A percentile compares a stretch with the other conserved stretches of the same genome.
phyloP scores from a whole-genome alignment of 2,797 vertebrate species.

The Thunnus albacares region DNA sequence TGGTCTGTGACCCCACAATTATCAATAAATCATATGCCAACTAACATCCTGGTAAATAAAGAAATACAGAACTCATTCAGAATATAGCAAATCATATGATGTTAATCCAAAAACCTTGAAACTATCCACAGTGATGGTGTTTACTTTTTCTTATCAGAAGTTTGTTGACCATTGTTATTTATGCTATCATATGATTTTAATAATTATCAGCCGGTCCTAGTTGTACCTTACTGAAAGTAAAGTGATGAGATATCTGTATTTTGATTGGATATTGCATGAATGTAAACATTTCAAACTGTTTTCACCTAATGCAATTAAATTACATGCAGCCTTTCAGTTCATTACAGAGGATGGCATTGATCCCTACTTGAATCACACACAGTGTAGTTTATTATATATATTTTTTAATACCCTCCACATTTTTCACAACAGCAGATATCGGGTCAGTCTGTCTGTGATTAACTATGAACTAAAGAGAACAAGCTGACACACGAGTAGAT shows the following conservation, averaged over 20 bases:
- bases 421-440: slow-evolving; percentile 15
- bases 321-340: neutral
- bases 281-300: neutral
- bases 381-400: neutral
- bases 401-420: neutral
- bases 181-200: neutral
- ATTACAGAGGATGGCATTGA: neutral
- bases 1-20: neutral
- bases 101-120: neutral
- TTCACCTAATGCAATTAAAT: neutral
- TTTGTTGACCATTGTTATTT: neutral
- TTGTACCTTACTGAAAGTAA: neutral
- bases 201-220: neutral
- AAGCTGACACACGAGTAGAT: slow-evolving; percentile 43
- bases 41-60: neutral
- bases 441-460: slow-evolving; percentile 35
- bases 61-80: neutral
- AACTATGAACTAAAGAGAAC: slow-evolving; percentile 56
- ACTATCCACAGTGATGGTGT: neutral
- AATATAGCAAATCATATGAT: neutral
- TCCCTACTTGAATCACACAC: neutral
- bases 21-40: neutral
- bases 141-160: neutral
- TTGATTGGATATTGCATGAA: neutral
- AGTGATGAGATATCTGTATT: neutral